Evolutionary conservation across 2,113 vertebrate genomes (phyloP).

Genomic region (Fulmarus glacialis): DNA sequence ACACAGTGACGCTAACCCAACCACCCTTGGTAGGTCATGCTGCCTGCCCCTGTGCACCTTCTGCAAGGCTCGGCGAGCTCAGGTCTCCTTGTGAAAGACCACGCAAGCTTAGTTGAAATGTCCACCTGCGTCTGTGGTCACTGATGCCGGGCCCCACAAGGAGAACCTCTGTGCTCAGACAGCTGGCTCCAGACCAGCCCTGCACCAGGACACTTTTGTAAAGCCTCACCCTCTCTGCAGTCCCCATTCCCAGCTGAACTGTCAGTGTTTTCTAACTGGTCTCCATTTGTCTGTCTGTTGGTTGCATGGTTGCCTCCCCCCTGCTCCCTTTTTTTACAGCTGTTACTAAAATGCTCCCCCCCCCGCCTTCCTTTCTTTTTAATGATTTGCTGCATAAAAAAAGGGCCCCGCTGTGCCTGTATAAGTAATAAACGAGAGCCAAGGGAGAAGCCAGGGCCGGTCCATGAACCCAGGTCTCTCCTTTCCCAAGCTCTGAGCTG

Average conservation of each 20-base stretch:
- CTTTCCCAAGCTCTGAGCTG: conserved; percentile 16
- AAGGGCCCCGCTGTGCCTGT: neutral
- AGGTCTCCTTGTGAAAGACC: neutral
- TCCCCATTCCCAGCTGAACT: neutral
- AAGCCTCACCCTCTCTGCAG: neutral
- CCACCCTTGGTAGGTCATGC: neutral
- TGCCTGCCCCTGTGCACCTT: rapidly evolving
- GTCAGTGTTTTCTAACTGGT: neutral
- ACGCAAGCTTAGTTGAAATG: rapidly evolving
- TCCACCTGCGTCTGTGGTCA: rapidly evolving
- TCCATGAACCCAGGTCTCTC: neutral
- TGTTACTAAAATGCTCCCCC: rapidly evolving
- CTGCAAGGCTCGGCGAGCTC: rapidly evolving
- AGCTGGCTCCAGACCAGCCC: neutral
- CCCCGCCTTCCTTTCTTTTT: neutral
- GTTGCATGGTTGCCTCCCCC: neutral
- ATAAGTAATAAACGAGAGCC: conserved; percentile 13
- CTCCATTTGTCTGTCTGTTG: neutral
- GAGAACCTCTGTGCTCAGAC: neutral
- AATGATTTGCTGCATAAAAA: neutral
- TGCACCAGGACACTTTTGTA: neutral
- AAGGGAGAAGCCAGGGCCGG: neutral
- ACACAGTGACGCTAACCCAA: rapidly evolving
- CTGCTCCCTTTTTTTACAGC: neutral
- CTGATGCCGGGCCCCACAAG: neutral